Evolutionary conservation across 1,140 invertebrate genomes (phyloP).

Genomic region (Calosoma granatense): DNA sequence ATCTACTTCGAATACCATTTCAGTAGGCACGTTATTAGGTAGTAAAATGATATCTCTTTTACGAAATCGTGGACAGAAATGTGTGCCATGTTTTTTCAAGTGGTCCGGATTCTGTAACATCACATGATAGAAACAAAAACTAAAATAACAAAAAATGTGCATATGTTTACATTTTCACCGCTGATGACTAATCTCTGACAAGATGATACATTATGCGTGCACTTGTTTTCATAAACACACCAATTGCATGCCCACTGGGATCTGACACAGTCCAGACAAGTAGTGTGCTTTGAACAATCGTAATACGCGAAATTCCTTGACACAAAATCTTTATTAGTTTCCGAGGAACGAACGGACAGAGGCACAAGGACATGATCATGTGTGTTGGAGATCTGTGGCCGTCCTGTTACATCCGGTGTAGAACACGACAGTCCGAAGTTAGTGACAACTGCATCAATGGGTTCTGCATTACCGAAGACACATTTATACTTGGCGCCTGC

Average conservation of each 20-base stretch:
- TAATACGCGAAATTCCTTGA: constrained; percentile 88
- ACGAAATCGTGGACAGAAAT: constrained; percentile 72
- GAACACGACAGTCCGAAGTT: constrained; percentile 71
- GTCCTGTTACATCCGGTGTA: constrained; percentile 64
- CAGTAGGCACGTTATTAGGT: constrained; percentile 80
- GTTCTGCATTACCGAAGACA: constrained; percentile 77
- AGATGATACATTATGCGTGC: constrained; percentile 73
- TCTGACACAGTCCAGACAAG: constrained; percentile 75
- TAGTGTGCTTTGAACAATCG: constrained; percentile 81
- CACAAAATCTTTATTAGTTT: constrained; percentile 93
- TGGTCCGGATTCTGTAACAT: constrained; percentile 56
- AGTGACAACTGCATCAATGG: constrained; percentile 76
- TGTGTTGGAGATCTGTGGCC: constrained; percentile 68
- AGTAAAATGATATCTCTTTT: constrained; percentile 55
- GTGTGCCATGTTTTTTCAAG: constrained; percentile 59
- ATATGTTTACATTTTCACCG: constrained; percentile 59
- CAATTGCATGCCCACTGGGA: constrained; percentile 89
- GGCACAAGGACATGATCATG: constrained; percentile 85
- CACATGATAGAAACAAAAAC: constrained; percentile 14
- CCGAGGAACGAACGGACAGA: constrained; percentile 83
- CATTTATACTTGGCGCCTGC: constrained; percentile 87
- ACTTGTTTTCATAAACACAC: constrained; percentile 93
- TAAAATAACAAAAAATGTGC: constrained; percentile 14
- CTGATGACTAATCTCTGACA: constrained; percentile 77
- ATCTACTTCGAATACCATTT: constrained; percentile 79